phyloP scores from a whole-genome alignment of 2,797 vertebrate species.

The Erpetoichthys calabaricus region DNA sequence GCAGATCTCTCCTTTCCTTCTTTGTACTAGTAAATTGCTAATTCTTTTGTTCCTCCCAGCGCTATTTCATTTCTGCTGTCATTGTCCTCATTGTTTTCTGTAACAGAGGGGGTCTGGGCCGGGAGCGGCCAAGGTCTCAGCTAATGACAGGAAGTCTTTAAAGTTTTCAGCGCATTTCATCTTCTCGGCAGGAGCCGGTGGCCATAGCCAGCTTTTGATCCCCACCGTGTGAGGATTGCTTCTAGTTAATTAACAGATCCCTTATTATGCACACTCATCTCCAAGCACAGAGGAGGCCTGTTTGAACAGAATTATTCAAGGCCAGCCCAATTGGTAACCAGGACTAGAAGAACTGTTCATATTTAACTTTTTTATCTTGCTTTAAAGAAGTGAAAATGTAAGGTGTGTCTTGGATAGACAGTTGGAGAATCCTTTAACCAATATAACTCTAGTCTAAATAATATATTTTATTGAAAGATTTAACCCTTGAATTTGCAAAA shows the following conservation, averaged over 20 bases:
- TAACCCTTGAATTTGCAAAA: background rate
- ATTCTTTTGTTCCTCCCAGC: slow-evolving; percentile 58
- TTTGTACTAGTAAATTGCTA: slow-evolving; percentile 53
- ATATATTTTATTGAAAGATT: too few species aligned
- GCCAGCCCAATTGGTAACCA: slow-evolving; percentile 56
- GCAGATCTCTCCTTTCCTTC: slow-evolving; percentile 36
- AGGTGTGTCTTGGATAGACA: background rate
- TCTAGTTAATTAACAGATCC: slow-evolving; percentile 89
- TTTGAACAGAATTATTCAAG: slow-evolving; percentile 61
- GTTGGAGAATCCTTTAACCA: background rate
- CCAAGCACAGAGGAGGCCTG: slow-evolving; percentile 57
- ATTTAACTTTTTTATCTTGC: slow-evolving; percentile 1
- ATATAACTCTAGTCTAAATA: too few species aligned
- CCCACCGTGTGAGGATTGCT: slow-evolving; percentile 65
- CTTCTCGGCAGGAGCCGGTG: slow-evolving; percentile 79
- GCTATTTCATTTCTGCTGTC: slow-evolving; percentile 58
- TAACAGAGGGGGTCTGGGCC: slow-evolving; percentile 72
- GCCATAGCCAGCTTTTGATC: slow-evolving; percentile 89
- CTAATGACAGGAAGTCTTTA: slow-evolving; percentile 99
- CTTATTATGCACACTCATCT: slow-evolving; percentile 69
- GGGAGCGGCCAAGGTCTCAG: slow-evolving; percentile 77
- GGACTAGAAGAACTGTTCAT: slow-evolving; percentile 46
- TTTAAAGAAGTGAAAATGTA: background rate
- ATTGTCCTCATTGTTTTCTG: slow-evolving; percentile 68
- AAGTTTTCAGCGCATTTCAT: slow-evolving; percentile 92